Conservation (phyloP, 2,113 vertebrate genomes). For the Paradoxurus hermaphroditus region DNA sequence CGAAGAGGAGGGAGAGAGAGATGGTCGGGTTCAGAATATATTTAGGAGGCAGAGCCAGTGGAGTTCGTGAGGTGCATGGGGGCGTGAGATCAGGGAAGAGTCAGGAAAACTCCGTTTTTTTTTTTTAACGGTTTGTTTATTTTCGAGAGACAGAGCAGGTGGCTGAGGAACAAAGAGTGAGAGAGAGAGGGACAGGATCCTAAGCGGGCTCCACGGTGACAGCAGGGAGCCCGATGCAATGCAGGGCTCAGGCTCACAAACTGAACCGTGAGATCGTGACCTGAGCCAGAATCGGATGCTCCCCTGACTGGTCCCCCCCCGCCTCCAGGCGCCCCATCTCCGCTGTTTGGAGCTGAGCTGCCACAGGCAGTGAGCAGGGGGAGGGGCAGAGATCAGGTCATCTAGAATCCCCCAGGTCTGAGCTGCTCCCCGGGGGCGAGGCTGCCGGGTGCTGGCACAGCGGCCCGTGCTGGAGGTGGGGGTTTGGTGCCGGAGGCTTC, state of each 20-base stretch:
- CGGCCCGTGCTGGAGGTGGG: background rate
- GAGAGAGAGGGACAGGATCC: too few relatives aligned
- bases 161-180: too few relatives aligned
- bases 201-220: too few relatives aligned
- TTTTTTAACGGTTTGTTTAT: too few relatives aligned
- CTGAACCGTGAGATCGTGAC: too few relatives aligned
- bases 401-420: background rate
- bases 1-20: background rate
- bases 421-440: background rate
- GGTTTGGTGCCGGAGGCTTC: background rate
- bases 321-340: too few relatives aligned
- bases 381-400: background rate
- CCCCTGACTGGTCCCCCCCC: too few relatives aligned
- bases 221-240: too few relatives aligned
- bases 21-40: background rate
- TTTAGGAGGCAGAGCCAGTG: background rate
- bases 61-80: background rate
- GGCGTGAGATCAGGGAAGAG: background rate
- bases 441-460: background rate
- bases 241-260: too few relatives aligned
- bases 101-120: background rate
- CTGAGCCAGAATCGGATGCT: too few relatives aligned
- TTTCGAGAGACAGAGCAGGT: too few relatives aligned
- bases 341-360: background rate
- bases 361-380: background rate